Evolutionary conservation across 2,113 vertebrate species (phyloP), one percentile per base, ranked within the genome.

Genomic region (Seriola aureovittata): DNA sequence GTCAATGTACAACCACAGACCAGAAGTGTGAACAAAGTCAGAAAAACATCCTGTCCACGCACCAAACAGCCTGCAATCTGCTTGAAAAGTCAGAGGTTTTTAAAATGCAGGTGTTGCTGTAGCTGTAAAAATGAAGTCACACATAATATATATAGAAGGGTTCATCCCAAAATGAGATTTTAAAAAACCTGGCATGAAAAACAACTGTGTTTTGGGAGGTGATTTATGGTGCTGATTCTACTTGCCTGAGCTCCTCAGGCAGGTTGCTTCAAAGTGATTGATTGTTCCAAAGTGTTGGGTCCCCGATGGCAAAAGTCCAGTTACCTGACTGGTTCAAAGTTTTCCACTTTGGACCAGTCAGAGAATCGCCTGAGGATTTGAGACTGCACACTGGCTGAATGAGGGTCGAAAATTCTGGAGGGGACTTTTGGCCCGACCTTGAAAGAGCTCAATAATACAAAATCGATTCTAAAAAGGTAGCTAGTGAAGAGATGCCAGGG

Each of bases 211-310:
- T 89, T 78, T 34, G 58, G 65, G 19, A 46, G 38, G 63, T 90
- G 85, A 90, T 90, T 86, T 76, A 90, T 90, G 67, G 16, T 13
- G 67, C 80, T 50, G 75, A 71, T 69, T 84, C 42, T 71, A 46
- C 69, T 83, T 10, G 76, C 44, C 78, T 75, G 78, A 86, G 78
- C 81, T 88, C 78, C 62, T 76, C 57, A 50, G 86, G 75, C 85
- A 65, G 58, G 73, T 78, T 1, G 36, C 72, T 59, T 88, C 85
- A 81, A 65, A 83, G 76, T 81, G 87, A 91, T 88, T 85, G 87
- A 91, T 89, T 70, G 87, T 71, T 81, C 59, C 62, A 71, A 75
- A 85, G 75, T 69, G 64, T 54, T 75, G 59, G 25, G 48, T 62
- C 76, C 69, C 78, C 4, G 17, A 55, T 82, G 84, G 89, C 75